phyloP scores from a whole-genome alignment of 2,888 invertebrate species.

The Drosophila siamana region DNA sequence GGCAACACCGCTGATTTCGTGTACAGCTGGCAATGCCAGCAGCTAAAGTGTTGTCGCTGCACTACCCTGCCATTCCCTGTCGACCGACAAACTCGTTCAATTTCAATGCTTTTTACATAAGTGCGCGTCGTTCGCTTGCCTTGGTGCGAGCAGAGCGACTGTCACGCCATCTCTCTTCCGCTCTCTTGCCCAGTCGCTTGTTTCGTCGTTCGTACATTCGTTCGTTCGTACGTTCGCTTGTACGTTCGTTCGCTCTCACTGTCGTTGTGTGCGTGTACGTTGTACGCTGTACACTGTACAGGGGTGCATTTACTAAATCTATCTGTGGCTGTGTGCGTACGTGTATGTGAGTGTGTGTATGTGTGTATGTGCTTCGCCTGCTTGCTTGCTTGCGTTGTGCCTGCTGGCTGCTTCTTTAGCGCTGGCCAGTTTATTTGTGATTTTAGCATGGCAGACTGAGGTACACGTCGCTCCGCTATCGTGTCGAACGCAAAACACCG shows the following conservation, averaged over 20 bases:
- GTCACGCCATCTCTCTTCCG: not conserved
- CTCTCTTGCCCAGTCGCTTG: conserved; percentile 12
- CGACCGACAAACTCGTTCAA: conserved; percentile 74
- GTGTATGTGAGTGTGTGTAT: conserved; percentile 23
- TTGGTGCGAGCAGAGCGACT: conserved; percentile 39
- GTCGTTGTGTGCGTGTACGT: conserved; percentile 42
- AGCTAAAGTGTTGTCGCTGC: conserved; percentile 44
- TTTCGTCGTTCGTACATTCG: conserved; percentile 7
- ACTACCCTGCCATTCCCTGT: conserved; percentile 30
- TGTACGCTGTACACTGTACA: conserved; percentile 48
- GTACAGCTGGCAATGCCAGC: conserved; percentile 59
- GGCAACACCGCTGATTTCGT: conserved; percentile 58
- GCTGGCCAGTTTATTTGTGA: conserved; percentile 83
- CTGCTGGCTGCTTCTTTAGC: conserved; percentile 82
- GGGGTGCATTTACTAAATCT: conserved; percentile 75
- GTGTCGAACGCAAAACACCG: conserved; percentile 69
- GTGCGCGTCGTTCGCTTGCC: conserved; percentile 60
- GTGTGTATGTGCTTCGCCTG: conserved; percentile 36
- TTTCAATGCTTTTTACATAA: conserved; percentile 79
- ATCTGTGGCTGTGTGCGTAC: conserved; percentile 18
- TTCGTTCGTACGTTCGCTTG: conserved; percentile 1
- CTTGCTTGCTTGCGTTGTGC: conserved; percentile 57
- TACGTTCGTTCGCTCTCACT: conserved; percentile 28
- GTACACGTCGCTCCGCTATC: conserved; percentile 75
- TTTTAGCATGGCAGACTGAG: conserved; percentile 84